phyloP scores from a whole-genome alignment of 2,888 invertebrate genomes.

The Dilophus febrilis region DNA sequence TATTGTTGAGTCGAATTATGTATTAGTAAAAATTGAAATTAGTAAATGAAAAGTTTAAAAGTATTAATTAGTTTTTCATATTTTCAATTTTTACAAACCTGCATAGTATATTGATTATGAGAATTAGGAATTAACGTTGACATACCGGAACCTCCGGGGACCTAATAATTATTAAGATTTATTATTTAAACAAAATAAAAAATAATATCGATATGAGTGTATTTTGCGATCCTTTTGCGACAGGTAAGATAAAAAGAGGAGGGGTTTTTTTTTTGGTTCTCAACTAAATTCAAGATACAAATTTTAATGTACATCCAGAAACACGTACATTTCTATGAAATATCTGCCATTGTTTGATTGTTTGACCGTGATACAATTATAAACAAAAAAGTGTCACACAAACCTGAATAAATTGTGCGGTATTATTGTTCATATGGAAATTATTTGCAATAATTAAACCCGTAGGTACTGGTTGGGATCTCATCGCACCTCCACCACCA shows the following conservation, averaged over 20 bases:
- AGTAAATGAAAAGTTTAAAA: not conserved
- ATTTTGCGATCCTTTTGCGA: no score
- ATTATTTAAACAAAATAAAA: no score
- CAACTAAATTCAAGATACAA: no score
- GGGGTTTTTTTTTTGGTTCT: no score
- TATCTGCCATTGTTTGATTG: no score
- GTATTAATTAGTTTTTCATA: not conserved
- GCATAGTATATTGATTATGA: constrained; percentile 15
- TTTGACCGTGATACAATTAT: no score
- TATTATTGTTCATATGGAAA: constrained; percentile 21
- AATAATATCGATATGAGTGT: no score
- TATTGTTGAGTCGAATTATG: no score
- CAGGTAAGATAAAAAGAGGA: no score
- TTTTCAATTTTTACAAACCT: constrained; percentile 13
- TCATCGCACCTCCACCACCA: constrained; percentile 12
- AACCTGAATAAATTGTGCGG: constrained; percentile 26
- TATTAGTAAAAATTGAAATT: not conserved
- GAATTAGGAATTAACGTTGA: constrained; percentile 16
- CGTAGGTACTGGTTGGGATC: constrained; percentile 18
- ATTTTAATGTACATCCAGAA: no score
- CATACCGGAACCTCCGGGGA: constrained; percentile 16
- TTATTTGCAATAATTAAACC: constrained; percentile 26
- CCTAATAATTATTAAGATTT: no score
- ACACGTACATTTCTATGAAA: no score
- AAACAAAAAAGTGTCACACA: not conserved